phyloP scores from a whole-genome alignment of 2,888 invertebrate genomes.

The Caenorhabditis sp. region DNA sequence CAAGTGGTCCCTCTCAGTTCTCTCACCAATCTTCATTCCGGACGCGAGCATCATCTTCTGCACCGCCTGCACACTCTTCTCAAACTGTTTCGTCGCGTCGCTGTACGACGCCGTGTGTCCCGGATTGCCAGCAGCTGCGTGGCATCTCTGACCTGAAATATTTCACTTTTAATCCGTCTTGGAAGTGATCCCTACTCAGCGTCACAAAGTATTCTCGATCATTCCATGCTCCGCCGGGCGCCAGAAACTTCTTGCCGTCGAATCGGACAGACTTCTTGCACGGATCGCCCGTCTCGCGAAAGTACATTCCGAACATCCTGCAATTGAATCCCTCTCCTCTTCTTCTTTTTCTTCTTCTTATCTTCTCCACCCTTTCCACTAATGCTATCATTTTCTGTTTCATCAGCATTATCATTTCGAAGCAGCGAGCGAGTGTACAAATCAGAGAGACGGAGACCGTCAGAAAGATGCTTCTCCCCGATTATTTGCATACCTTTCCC shows the following conservation, averaged over 20 bases:
- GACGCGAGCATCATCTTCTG: constrained; percentile 69
- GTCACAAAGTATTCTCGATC: constrained; percentile 65
- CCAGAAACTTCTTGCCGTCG: constrained; percentile 71
- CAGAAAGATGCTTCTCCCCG: constrained; percentile 21
- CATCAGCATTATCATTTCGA: constrained; percentile 10
- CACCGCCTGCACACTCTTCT: constrained; percentile 72
- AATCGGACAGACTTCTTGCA: constrained; percentile 66
- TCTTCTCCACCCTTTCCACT: neutral
- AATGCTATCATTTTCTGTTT: constrained; percentile 20
- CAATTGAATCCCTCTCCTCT: constrained; percentile 17
- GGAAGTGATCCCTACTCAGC: constrained; percentile 46
- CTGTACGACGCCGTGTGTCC: constrained; percentile 57
- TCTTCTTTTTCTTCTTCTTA: neutral
- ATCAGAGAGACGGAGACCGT: constrained; percentile 22
- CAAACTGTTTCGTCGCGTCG: constrained; percentile 73
- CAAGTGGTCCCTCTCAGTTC: constrained; percentile 2
- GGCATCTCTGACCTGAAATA: constrained; percentile 62
- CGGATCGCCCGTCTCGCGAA: constrained; percentile 53
- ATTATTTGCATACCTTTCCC: constrained; percentile 32
- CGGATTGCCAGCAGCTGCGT: constrained; percentile 58
- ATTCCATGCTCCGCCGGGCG: constrained; percentile 71
- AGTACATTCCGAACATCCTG: constrained; percentile 73
- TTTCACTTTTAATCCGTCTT: neutral
- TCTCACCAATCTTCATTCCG: constrained; percentile 58
- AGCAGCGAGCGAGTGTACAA: neutral